phyloP scores from a whole-genome alignment of 1,140 invertebrate genomes.

The Drosophila funebris region DNA sequence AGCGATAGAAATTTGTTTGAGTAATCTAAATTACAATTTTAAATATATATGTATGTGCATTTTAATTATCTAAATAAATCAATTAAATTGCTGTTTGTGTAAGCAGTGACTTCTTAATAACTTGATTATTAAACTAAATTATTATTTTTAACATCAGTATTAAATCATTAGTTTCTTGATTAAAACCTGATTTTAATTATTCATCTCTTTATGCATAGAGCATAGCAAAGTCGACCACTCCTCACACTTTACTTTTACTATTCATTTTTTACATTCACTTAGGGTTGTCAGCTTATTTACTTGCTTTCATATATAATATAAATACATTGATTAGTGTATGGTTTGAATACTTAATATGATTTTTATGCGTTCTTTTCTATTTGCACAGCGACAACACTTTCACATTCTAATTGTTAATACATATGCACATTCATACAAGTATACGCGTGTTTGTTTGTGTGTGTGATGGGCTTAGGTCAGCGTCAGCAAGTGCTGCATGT shows the following conservation, averaged over 20 bases:
- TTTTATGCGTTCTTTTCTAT: slow-evolving; percentile 27
- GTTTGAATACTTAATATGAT: slow-evolving; percentile 18
- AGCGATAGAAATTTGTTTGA: not conserved
- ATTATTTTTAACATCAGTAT: not conserved
- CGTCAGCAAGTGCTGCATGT: slow-evolving; percentile 36
- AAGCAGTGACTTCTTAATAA: too few relatives aligned
- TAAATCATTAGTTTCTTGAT: too few relatives aligned
- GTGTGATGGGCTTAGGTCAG: slow-evolving; percentile 70
- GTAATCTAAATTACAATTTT: not conserved
- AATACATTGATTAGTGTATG: not conserved
- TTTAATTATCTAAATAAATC: too few relatives aligned
- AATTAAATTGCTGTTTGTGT: not conserved
- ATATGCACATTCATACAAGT: slow-evolving; percentile 22
- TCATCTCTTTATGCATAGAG: not conserved
- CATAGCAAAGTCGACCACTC: slow-evolving; percentile 13
- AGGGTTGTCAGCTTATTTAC: slow-evolving; percentile 21
- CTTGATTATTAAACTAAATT: not conserved
- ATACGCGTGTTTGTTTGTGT: slow-evolving; percentile 28
- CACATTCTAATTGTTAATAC: slow-evolving; percentile 55
- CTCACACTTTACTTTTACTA: slow-evolving; percentile 22
- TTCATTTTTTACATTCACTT: slow-evolving; percentile 17
- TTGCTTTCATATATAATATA: not conserved
- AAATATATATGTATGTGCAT: not conserved
- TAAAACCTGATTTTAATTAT: too few relatives aligned
- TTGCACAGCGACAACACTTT: slow-evolving; percentile 72